These are phyloP conservation scores for Drosophila serrata DNA, from an alignment of 1,140 invertebrate genomes.

Conservation along the genomic window DNA sequence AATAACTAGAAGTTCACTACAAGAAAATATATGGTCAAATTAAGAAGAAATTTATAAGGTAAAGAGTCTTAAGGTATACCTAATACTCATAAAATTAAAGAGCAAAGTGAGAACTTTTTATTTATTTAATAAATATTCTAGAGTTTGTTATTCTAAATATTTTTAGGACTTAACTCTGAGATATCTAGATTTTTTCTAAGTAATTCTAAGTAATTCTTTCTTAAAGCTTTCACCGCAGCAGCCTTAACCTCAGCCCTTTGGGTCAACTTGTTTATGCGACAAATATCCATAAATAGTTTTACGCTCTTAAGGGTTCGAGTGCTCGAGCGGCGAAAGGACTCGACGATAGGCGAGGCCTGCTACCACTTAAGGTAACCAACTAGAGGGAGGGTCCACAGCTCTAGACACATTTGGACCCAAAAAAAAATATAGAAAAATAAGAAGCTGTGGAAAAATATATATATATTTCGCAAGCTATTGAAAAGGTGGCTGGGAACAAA, in stretches of 20 bases:
- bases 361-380: slow-evolving; percentile 66
- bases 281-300: slow-evolving; percentile 83
- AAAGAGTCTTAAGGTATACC: background rate
- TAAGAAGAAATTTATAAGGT: background rate
- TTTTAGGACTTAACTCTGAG: background rate
- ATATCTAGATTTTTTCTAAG: background rate
- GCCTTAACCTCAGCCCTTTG: slow-evolving; percentile 30
- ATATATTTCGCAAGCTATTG: slow-evolving; percentile 40
- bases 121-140: background rate
- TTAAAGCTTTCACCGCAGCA: slow-evolving; percentile 57
- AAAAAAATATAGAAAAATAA: slow-evolving; percentile 26
- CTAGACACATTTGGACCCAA: slow-evolving; percentile 74
- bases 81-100: background rate
- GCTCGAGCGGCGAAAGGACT: slow-evolving; percentile 43
- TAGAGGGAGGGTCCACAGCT: slow-evolving; percentile 44
- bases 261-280: slow-evolving; percentile 78
- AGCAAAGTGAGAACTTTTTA: background rate
- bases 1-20: slow-evolving; percentile 15
- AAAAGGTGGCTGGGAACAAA: slow-evolving; percentile 66
- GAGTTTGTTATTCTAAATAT: background rate
- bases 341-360: slow-evolving; percentile 41
- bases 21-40: background rate
- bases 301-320: slow-evolving; percentile 61
- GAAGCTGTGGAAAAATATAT: slow-evolving; percentile 14
- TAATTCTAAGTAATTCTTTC: slow-evolving; percentile 19